Evolutionary conservation across 2,113 vertebrate species (phyloP).

Genomic region (Hoplias malabaricus): DNA sequence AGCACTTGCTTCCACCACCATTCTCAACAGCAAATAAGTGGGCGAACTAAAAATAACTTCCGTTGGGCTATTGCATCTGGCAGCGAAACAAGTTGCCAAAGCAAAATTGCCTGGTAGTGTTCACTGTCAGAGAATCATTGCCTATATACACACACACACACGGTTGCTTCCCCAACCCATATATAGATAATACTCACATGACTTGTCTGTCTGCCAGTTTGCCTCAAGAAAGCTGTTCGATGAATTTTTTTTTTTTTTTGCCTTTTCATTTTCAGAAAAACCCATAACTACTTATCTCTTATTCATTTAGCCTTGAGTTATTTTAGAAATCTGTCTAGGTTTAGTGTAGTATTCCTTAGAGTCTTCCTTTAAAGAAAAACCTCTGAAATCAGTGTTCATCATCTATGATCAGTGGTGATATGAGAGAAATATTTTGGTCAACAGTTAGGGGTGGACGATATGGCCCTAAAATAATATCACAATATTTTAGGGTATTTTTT

Average conservation of each 20-base stretch:
- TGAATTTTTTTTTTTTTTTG: neutral
- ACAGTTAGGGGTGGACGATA: too few relatives aligned
- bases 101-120: constrained; percentile 66
- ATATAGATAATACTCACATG: neutral
- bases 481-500: too few relatives aligned
- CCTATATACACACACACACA: neutral
- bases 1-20: constrained; percentile 58
- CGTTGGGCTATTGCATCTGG: constrained; percentile 55
- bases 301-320: neutral
- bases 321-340: neutral
- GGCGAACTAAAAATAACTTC: constrained; percentile 70
- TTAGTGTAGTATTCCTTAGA: too few relatives aligned
- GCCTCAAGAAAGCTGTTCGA: neutral
- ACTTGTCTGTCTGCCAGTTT: neutral
- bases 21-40: constrained; percentile 51
- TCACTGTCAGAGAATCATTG: constrained; percentile 58
- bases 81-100: constrained; percentile 57
- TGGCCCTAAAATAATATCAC: too few relatives aligned
- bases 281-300: neutral
- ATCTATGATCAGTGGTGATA: too few relatives aligned
- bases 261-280: too few relatives aligned
- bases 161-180: neutral
- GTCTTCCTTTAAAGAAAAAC: too few relatives aligned
- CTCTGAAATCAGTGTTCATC: too few relatives aligned
- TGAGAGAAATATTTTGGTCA: too few relatives aligned